Conservation (phyloP, 2,888 invertebrate species). For the Alentia gelatinosa region DNA sequence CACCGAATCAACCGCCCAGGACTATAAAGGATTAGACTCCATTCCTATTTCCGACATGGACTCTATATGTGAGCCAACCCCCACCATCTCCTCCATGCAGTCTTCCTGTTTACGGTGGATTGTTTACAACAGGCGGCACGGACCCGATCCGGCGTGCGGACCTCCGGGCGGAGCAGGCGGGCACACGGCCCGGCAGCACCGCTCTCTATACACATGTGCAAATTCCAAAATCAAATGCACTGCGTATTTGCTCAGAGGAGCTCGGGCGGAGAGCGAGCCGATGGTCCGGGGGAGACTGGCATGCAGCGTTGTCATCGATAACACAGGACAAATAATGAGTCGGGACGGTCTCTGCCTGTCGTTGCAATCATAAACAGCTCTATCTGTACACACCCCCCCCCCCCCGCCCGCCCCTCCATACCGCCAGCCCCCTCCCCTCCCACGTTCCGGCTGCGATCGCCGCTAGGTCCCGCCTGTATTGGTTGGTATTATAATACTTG, state of each 20-base stretch:
- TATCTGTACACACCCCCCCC: not conserved
- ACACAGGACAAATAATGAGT: not conserved
- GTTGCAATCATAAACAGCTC: not conserved
- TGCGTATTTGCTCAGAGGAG: not conserved
- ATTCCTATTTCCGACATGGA: too few species aligned
- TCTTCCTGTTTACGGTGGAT: not conserved
- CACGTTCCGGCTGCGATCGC: too few species aligned
- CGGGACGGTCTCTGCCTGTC: not conserved
- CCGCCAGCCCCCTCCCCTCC: not conserved
- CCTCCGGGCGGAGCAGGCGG: not conserved
- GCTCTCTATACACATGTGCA: not conserved
- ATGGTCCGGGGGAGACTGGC: not conserved
- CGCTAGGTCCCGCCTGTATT: too few species aligned
- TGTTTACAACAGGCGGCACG: not conserved
- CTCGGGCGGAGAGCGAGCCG: not conserved
- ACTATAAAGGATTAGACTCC: too few species aligned
- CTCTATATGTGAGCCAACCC: too few species aligned
- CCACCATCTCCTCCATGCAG: not conserved
- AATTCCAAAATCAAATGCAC: slow-evolving; percentile 1
- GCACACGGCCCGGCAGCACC: not conserved
- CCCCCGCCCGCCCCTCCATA: not conserved
- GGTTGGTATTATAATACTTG: too few species aligned
- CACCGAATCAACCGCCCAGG: too few species aligned
- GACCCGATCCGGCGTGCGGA: not conserved
- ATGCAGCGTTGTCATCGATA: slow-evolving; percentile 21